These are phyloP conservation scores for Chaenocephalus aceratus DNA, from an alignment of 2,113 vertebrate genomes.

Conservation along the genomic window DNA sequence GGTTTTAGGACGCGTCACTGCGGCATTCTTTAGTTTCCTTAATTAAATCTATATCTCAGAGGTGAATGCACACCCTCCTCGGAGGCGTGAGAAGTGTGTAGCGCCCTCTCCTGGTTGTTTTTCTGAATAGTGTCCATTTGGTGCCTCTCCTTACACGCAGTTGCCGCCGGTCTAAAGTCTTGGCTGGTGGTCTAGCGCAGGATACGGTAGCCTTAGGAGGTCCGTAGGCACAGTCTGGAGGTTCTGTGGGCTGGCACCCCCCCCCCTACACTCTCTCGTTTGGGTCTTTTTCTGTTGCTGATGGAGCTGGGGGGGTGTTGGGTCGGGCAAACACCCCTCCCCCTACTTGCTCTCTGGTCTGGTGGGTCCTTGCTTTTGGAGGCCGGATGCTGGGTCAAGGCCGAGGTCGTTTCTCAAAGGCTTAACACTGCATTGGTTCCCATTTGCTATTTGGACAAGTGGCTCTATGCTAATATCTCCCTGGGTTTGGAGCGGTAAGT, in stretches of 20 bases:
- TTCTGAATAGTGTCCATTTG: constrained; percentile 95
- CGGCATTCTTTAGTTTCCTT: constrained; percentile 79
- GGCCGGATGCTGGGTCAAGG: constrained; percentile 86
- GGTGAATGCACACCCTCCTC: constrained; percentile 81
- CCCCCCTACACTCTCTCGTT: constrained; percentile 82
- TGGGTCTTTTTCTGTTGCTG: constrained; percentile 88
- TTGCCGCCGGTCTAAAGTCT: constrained; percentile 94
- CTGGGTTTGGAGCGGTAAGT: constrained; percentile 91
- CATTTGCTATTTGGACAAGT: constrained; percentile 93
- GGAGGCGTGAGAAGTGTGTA: constrained; percentile 82
- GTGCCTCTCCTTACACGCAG: constrained; percentile 95
- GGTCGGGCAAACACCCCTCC: constrained; percentile 81
- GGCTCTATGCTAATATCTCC: constrained; percentile 93
- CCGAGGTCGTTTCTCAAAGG: constrained; percentile 86
- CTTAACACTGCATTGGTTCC: constrained; percentile 89
- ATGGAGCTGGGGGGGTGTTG: constrained; percentile 83
- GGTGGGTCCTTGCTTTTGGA: constrained; percentile 89
- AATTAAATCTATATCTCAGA: constrained; percentile 77
- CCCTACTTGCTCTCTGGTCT: constrained; percentile 86
- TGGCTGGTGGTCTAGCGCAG: constrained; percentile 96
- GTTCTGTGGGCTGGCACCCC: constrained; percentile 87
- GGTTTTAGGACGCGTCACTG: too few species aligned
- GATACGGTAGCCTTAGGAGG: constrained; percentile 93
- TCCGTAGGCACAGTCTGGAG: constrained; percentile 87
- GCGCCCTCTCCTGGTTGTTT: constrained; percentile 89